Conservation (phyloP, 2,797 vertebrate species). For the Notolabrus celidotus region DNA sequence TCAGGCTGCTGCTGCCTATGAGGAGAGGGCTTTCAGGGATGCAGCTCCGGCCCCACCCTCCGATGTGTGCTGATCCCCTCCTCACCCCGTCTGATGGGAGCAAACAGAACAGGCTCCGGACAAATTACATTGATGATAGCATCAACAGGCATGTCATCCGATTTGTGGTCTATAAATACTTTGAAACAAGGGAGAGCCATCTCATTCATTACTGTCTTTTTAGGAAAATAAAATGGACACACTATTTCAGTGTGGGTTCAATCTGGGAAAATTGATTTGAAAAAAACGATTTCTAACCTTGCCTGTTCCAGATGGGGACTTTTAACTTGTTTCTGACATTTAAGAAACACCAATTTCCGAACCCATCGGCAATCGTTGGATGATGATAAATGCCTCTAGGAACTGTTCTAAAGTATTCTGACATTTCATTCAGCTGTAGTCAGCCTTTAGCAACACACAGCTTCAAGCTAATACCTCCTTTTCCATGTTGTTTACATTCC, state of each 20-base stretch:
- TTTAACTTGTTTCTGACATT: too few relatives aligned
- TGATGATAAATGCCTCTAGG: too few relatives aligned
- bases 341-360: too few relatives aligned
- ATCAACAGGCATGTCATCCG: slow-evolving; percentile 23
- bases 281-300: too few relatives aligned
- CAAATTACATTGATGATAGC: slow-evolving; percentile 54
- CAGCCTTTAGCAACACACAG: too few relatives aligned
- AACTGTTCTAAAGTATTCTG: too few relatives aligned
- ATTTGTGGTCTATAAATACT: slow-evolving; percentile 40
- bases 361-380: too few relatives aligned
- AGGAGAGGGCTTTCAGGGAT: slow-evolving; percentile 64
- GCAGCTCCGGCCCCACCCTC: slow-evolving; percentile 41
- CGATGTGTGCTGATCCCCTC: slow-evolving; percentile 31
- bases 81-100: slow-evolving; percentile 2
- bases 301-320: too few relatives aligned
- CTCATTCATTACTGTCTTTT: slow-evolving; percentile 2
- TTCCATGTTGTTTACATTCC: too few relatives aligned
- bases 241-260: background rate
- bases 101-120: slow-evolving; percentile 23
- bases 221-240: background rate
- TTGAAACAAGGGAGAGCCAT: background rate
- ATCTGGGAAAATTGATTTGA: too few relatives aligned
- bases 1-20: slow-evolving; percentile 58
- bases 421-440: too few relatives aligned
- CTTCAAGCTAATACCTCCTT: too few relatives aligned